phyloP scores from a whole-genome alignment of 2,113 vertebrate species.

The Channa argus region DNA sequence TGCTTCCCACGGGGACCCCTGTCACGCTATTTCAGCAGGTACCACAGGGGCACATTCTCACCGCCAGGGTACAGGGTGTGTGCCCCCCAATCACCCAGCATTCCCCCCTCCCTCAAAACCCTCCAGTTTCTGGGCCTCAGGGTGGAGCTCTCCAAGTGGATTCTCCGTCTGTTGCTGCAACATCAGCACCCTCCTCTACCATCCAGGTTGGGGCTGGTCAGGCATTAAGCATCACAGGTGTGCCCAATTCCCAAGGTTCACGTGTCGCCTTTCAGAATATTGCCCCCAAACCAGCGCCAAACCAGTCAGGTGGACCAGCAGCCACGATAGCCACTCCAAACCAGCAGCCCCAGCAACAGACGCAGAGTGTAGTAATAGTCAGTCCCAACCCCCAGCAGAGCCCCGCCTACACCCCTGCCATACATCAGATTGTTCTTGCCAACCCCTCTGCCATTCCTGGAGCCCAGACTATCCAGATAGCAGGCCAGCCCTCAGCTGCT shows the following conservation, averaged over 20 bases:
- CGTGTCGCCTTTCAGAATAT: conserved; percentile 98
- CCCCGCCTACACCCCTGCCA: conserved; percentile 92
- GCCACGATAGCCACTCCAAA: conserved; percentile 81
- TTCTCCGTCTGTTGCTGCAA: conserved; percentile 85
- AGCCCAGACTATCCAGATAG: conserved; percentile 90
- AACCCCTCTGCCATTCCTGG: conserved; percentile 90
- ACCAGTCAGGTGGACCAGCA: conserved; percentile 86
- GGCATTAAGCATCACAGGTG: conserved; percentile 87
- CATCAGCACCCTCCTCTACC: conserved; percentile 84
- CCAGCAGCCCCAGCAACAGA: conserved; percentile 86
- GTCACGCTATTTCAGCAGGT: conserved; percentile 95
- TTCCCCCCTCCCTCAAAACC: conserved; percentile 86
- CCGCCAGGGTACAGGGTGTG: conserved; percentile 91
- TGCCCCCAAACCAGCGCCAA: conserved; percentile 93
- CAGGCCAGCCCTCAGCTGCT: conserved; percentile 88
- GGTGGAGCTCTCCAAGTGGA: conserved; percentile 86
- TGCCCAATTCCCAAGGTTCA: conserved; percentile 88
- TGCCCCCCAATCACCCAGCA: conserved; percentile 90
- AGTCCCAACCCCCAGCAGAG: conserved; percentile 91
- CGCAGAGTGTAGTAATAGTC: conserved; percentile 96
- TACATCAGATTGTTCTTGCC: conserved; percentile 97
- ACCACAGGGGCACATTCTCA: conserved; percentile 93
- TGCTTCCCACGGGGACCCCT: conserved; percentile 90
- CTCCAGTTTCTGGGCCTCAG: conserved; percentile 85
- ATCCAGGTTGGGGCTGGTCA: conserved; percentile 90